phyloP scores from a whole-genome alignment of 2,888 invertebrate genomes.

The Venustoraphidia nigricollis region DNA sequence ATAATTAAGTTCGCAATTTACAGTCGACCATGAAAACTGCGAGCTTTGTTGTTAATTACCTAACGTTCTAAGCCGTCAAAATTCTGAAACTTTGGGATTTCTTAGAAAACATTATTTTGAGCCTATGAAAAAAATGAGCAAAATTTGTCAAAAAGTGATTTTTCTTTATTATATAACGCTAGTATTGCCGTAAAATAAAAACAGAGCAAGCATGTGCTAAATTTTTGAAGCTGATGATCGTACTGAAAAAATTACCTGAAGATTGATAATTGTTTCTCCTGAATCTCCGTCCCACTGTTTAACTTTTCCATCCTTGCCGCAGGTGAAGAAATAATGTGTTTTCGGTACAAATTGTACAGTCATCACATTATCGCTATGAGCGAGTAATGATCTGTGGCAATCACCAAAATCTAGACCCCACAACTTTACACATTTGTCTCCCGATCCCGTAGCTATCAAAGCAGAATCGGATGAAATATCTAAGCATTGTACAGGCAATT shows the following conservation, averaged over 20 bases:
- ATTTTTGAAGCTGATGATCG: not conserved
- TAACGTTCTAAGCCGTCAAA: too few relatives aligned
- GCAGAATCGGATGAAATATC: constrained; percentile 83
- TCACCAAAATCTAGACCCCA: constrained; percentile 99
- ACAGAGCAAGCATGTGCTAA: not conserved
- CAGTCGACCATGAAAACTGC: too few relatives aligned
- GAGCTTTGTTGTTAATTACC: too few relatives aligned
- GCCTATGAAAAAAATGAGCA: too few relatives aligned
- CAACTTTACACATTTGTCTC: constrained; percentile 89
- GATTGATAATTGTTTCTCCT: constrained; percentile 77
- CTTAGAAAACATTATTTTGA: too few relatives aligned
- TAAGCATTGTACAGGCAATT: constrained; percentile 81
- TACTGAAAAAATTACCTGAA: constrained; percentile 44
- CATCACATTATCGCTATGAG: constrained; percentile 91
- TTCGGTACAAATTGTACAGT: constrained; percentile 75
- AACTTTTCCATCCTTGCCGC: constrained; percentile 83
- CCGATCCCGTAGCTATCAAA: constrained; percentile 84
- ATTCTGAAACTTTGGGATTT: too few relatives aligned
- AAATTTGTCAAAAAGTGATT: too few relatives aligned
- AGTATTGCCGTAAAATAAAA: too few relatives aligned
- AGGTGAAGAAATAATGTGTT: constrained; percentile 87
- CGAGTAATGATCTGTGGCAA: constrained; percentile 88
- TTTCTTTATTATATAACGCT: too few relatives aligned
- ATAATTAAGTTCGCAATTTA: too few relatives aligned
- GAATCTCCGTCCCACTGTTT: constrained; percentile 96